phyloP scores from a whole-genome alignment of 1,140 invertebrate genomes.

The Monochamus saltuarius region DNA sequence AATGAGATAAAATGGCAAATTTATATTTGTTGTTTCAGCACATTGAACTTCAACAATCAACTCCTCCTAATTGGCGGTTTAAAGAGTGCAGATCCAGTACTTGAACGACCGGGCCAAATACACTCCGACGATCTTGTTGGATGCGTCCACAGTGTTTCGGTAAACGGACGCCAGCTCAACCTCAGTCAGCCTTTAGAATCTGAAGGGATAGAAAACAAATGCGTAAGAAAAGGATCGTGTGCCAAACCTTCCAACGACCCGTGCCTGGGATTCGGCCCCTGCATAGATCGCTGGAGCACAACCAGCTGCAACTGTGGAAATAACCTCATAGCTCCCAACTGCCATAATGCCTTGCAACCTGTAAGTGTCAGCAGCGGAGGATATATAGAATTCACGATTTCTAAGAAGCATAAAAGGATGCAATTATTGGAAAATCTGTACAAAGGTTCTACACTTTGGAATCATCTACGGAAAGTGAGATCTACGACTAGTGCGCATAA shows the following conservation, averaged over 20 bases:
- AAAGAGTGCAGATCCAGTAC: conserved; percentile 75
- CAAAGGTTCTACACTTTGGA: conserved; percentile 70
- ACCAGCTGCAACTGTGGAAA: conserved; percentile 70
- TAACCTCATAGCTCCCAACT: conserved; percentile 74
- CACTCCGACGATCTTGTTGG: conserved; percentile 90
- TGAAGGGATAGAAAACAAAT: conserved; percentile 71
- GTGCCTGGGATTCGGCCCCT: conserved; percentile 70
- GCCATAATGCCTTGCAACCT: conserved; percentile 73
- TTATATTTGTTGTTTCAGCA: conserved; percentile 57
- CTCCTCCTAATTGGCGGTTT: conserved; percentile 84
- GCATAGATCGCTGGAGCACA: conserved; percentile 81
- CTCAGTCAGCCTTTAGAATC: conserved; percentile 73
- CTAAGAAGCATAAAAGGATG: conserved; percentile 82
- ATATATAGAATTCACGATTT: conserved; percentile 77
- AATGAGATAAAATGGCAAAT: too few relatives aligned
- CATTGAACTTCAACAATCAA: conserved; percentile 90
- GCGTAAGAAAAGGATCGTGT: conserved; percentile 67
- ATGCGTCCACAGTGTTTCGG: conserved; percentile 84
- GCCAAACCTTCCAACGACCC: conserved; percentile 48
- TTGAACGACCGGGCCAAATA: conserved; percentile 85
- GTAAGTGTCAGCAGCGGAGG: conserved; percentile 75
- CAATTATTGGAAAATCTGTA: conserved; percentile 79
- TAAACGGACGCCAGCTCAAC: conserved; percentile 82
- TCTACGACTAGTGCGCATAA: conserved; percentile 39
- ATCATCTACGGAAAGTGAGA: conserved; percentile 33